Base-by-base conservation (phyloP, 2,888 invertebrate genomes). In the Tenthredo distinguenda region DNA sequence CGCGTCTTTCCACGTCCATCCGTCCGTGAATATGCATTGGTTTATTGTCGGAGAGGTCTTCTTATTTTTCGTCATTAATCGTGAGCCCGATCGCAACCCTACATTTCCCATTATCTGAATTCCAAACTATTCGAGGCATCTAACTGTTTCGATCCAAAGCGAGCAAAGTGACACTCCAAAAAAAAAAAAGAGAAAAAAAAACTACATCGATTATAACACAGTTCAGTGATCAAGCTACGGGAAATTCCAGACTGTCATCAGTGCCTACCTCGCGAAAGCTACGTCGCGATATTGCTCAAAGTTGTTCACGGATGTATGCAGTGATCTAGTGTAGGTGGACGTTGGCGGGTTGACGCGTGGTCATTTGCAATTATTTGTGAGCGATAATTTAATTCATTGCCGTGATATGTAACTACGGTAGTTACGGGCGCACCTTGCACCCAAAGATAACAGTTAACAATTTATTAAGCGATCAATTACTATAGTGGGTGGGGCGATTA, bases 11-110 rank as follows among this genome's bases (percentile, higher is more conserved):
- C 83, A 62, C 37, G 62, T 68, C 47, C 68, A 62, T 47, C 50
- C 47, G n/a, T 71, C 83, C 71, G 65, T 83, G 83, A 83, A 83
- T 83, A 83, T 83, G 71, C 83, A 83, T 83, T 26, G 47, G 37
- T 15, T 37, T 21, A 40, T 79, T 62, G 58, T n/a, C 40, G 1
- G 12, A 62, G 1, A 21, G 26, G 47, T 34, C 37, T 31, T 47
- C 50, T 26, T 6, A 15, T n/a, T 47, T 7, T 34, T 55, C 55
- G 50, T 77, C 50, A 50, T n/a, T 50, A 50, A 55, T 77, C 77
- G 34, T 77, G 3, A 34, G 50, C 43, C 21, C n/a, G 26, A 18
- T 40, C 34, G 26, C 47, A 77, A 10, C 50, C 31, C 31, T 34
- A 12, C 50, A 31, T 34, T 34, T 50, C 6, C 34, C 5, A 26